Conservation (phyloP, 2,113 vertebrate genomes). For the Anser brachyrhynchus region DNA sequence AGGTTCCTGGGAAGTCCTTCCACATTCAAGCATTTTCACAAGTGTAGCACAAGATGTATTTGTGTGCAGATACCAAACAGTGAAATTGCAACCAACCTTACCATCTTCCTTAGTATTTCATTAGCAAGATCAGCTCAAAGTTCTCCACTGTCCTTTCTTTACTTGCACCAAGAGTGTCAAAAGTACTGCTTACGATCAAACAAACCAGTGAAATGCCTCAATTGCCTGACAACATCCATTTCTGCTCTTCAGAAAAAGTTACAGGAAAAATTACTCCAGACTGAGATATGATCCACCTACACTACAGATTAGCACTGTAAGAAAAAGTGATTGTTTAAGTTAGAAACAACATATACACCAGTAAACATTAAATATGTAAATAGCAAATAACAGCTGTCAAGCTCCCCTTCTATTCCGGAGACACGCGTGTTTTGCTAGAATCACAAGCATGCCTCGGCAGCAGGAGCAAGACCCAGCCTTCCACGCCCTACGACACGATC, state of each 20-base stretch:
- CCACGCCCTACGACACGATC: rapidly evolving
- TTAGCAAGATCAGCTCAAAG: neutral
- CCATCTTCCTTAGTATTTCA: neutral
- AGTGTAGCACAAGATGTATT: neutral
- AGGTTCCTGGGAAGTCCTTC: neutral
- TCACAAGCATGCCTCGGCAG: neutral
- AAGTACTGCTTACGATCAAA: neutral
- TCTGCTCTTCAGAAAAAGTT: neutral
- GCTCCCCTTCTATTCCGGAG: neutral
- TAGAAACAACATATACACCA: neutral
- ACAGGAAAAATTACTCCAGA: neutral
- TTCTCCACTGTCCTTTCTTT: neutral
- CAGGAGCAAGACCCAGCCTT: neutral
- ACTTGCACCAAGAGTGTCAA: neutral
- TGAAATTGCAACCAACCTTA: neutral
- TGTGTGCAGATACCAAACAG: neutral
- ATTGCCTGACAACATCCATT: neutral
- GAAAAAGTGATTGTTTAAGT: neutral
- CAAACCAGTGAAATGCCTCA: neutral
- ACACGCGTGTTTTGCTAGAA: rapidly evolving
- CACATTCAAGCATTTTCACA: neutral
- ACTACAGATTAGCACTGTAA: neutral
- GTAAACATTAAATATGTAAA: neutral
- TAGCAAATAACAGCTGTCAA: neutral
- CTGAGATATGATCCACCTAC: neutral